Evolutionary conservation across 2,888 invertebrate genomes (phyloP).

Genomic region (Agrotis puta): DNA sequence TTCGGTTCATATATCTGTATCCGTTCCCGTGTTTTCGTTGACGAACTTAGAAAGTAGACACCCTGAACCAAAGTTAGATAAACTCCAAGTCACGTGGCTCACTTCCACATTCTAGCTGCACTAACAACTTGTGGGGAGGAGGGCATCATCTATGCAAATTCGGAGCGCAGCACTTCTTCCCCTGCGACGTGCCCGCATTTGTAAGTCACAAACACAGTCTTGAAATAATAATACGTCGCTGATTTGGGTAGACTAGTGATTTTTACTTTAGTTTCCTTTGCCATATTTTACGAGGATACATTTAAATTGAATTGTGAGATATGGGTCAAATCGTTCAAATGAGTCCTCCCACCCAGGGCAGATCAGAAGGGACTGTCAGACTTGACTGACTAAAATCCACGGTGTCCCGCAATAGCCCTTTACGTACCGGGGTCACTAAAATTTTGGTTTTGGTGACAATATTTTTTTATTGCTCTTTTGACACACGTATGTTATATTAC

Average conservation of each 20-base stretch:
- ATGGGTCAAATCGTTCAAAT: too few species aligned
- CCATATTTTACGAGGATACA: neutral
- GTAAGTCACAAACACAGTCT: conserved; percentile 18
- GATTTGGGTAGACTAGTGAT: conserved; percentile 7
- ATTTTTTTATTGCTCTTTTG: too few species aligned
- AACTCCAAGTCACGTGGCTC: conserved; percentile 28
- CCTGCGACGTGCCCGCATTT: conserved; percentile 27
- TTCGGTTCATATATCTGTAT: too few species aligned
- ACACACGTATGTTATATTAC: too few species aligned
- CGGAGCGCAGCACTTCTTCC: conserved; percentile 16
- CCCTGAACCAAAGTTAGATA: neutral
- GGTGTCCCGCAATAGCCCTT: too few species aligned
- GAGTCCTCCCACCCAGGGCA: too few species aligned
- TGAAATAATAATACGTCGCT: conserved; percentile 39
- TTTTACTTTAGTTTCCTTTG: neutral
- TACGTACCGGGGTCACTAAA: too few species aligned
- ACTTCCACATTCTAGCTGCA: conserved; percentile 10
- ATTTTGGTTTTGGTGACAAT: too few species aligned
- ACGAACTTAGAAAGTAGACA: too few species aligned
- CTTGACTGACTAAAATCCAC: too few species aligned
- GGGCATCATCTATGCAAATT: conserved; percentile 44
- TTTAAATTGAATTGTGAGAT: neutral
- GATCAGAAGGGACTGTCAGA: too few species aligned
- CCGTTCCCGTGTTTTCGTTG: too few species aligned
- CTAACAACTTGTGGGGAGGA: conserved; percentile 13